These are phyloP conservation scores for Sebastes schlegelii DNA, from an alignment of 2,113 vertebrate species.

Conservation along the genomic window DNA sequence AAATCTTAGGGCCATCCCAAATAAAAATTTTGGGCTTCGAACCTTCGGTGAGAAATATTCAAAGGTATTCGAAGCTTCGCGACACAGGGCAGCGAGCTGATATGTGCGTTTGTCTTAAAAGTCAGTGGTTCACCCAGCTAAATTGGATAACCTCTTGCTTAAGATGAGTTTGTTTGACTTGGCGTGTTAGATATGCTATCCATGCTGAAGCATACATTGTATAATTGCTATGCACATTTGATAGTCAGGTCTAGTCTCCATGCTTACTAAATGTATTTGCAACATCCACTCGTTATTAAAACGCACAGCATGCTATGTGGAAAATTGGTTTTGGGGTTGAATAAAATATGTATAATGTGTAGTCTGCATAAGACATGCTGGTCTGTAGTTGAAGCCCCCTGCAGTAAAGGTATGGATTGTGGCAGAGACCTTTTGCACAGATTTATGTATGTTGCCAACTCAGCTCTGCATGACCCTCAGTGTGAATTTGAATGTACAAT, in stretches of 20 bases:
- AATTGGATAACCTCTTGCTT: background rate
- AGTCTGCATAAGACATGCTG: background rate
- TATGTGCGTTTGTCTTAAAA: background rate
- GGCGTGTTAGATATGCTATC: background rate
- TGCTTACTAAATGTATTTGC: background rate
- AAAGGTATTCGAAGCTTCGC: too few relatives aligned
- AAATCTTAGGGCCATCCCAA: background rate
- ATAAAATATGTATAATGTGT: background rate
- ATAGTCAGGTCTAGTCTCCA: background rate
- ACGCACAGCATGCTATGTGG: background rate
- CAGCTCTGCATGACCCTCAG: background rate
- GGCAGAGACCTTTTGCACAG: background rate
- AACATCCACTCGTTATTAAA: background rate
- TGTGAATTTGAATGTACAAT: background rate
- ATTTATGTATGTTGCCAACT: constrained; percentile 3
- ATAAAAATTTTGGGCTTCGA: too few relatives aligned
- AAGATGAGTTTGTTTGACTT: background rate
- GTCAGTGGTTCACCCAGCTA: background rate
- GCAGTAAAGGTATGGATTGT: background rate
- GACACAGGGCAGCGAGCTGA: too few relatives aligned
- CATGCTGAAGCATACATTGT: background rate
- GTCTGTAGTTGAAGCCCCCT: background rate
- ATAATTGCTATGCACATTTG: background rate
- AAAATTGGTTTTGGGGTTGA: background rate
- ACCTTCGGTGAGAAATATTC: too few relatives aligned